Conservation (phyloP, 2,888 invertebrate genomes). For the Chalcosyrphus nemorum region DNA sequence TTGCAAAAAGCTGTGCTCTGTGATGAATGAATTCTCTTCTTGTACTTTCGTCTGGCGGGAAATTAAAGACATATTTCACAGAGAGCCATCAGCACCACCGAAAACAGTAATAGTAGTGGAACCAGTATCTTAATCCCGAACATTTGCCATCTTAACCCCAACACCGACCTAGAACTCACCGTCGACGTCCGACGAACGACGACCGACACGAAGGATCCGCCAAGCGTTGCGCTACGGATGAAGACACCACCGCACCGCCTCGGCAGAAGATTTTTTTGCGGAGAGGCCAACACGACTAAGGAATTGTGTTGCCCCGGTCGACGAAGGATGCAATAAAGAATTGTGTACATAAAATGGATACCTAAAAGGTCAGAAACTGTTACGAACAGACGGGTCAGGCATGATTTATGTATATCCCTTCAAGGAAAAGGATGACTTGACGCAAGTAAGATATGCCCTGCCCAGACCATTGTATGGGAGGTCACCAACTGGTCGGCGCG, state of each 20-base stretch:
- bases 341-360: slow-evolving; percentile 71
- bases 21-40: slow-evolving; percentile 70
- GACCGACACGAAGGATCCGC: slow-evolving; percentile 54
- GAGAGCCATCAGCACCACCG: slow-evolving; percentile 39
- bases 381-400: slow-evolving; percentile 70
- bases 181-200: slow-evolving; percentile 3
- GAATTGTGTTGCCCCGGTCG: slow-evolving; percentile 64
- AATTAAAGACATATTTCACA: slow-evolving; percentile 72
- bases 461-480: slow-evolving; percentile 59
- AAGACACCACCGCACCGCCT: slow-evolving; percentile 65
- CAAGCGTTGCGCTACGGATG: slow-evolving; percentile 64
- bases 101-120: slow-evolving; percentile 65
- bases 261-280: slow-evolving; percentile 39
- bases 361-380: slow-evolving; percentile 71
- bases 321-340: slow-evolving; percentile 69
- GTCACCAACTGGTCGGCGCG: slow-evolving; percentile 45
- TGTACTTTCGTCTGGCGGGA: slow-evolving; percentile 64
- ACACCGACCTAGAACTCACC: slow-evolving; percentile 31
- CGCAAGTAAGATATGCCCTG: slow-evolving; percentile 68
- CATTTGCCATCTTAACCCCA: slow-evolving; percentile 69
- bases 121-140: slow-evolving; percentile 69
- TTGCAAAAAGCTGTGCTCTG: slow-evolving; percentile 63
- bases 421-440: slow-evolving; percentile 71
- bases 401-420: slow-evolving; percentile 73
- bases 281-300: slow-evolving; percentile 57